Conservation (phyloP, 2,888 invertebrate genomes). For the Lycia hirtaria region DNA sequence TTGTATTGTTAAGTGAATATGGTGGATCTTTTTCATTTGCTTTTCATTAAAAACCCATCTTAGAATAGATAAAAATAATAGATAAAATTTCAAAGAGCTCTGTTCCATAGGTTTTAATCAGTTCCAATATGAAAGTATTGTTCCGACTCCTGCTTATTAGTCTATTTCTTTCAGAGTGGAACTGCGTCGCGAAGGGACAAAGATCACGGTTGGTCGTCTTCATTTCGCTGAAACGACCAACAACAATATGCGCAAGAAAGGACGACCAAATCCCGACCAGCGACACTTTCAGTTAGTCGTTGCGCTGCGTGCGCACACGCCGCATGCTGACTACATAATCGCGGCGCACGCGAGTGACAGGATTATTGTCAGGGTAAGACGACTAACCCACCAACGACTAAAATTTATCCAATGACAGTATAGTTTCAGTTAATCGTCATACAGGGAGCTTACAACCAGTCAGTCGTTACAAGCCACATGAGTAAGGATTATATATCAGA, state of each 20-base stretch:
- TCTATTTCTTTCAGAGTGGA: slow-evolving; percentile 87
- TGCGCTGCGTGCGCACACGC: slow-evolving; percentile 94
- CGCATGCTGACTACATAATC: slow-evolving; percentile 91
- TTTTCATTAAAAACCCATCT: too few species aligned
- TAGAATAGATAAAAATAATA: too few species aligned
- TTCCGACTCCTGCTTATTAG: too few species aligned
- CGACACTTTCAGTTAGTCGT: slow-evolving; percentile 98
- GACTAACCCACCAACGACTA: background rate
- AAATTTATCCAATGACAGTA: background rate
- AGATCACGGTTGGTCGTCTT: slow-evolving; percentile 97
- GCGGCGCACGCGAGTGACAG: slow-evolving; percentile 96
- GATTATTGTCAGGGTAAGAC: slow-evolving; percentile 96
- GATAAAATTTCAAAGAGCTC: too few species aligned
- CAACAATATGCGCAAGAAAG: slow-evolving; percentile 99
- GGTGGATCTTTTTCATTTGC: too few species aligned
- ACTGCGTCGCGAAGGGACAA: slow-evolving; percentile 94
- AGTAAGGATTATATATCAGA: too few species aligned
- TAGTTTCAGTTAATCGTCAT: background rate
- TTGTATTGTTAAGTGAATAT: too few species aligned
- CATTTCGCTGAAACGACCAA: slow-evolving; percentile 99
- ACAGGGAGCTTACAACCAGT: background rate
- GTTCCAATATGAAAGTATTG: too few species aligned
- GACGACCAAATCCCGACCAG: slow-evolving; percentile 99
- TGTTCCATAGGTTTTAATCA: too few species aligned
- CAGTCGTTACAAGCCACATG: background rate